phyloP scores from a whole-genome alignment of 2,113 vertebrate species.

The Oxyruncus cristatus region DNA sequence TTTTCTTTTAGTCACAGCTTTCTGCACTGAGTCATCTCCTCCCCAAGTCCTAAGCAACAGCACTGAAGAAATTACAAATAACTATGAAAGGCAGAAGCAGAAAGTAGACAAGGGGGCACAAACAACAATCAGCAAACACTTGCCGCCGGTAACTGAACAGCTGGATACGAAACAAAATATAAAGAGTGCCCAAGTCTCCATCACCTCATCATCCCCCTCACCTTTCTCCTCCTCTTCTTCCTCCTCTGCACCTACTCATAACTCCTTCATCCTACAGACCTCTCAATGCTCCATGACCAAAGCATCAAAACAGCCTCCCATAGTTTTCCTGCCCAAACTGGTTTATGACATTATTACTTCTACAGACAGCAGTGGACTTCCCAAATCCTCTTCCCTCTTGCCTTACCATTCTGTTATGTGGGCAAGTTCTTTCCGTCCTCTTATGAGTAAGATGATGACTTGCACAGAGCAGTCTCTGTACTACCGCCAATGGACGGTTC shows the following conservation, averaged over 20 bases:
- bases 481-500: constrained; percentile 95
- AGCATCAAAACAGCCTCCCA: constrained; percentile 84
- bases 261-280: constrained; percentile 65
- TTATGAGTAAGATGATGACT: constrained; percentile 96
- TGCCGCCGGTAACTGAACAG: constrained; percentile 45
- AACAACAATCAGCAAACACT: constrained; percentile 32
- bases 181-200: constrained; percentile 43
- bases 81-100: constrained; percentile 52
- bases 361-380: constrained; percentile 88
- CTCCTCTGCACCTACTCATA: constrained; percentile 64
- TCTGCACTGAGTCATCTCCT: constrained; percentile 55
- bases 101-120: constrained; percentile 44
- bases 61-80: constrained; percentile 49
- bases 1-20: constrained; percentile 60
- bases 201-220: constrained; percentile 52
- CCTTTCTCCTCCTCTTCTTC: constrained; percentile 78
- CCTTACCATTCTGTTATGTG: constrained; percentile 90
- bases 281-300: constrained; percentile 85
- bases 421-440: constrained; percentile 93
- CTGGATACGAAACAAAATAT: constrained; percentile 40
- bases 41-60: constrained; percentile 4
- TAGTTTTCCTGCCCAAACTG: constrained; percentile 89
- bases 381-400: constrained; percentile 91
- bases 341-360: constrained; percentile 88
- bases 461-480: constrained; percentile 97